A percentile compares a stretch with the other conserved stretches of the same genome.
These are phyloP conservation scores for Eudyptes chrysolophus DNA, from an alignment of 2,113 vertebrate species.

Conservation along the genomic window DNA sequence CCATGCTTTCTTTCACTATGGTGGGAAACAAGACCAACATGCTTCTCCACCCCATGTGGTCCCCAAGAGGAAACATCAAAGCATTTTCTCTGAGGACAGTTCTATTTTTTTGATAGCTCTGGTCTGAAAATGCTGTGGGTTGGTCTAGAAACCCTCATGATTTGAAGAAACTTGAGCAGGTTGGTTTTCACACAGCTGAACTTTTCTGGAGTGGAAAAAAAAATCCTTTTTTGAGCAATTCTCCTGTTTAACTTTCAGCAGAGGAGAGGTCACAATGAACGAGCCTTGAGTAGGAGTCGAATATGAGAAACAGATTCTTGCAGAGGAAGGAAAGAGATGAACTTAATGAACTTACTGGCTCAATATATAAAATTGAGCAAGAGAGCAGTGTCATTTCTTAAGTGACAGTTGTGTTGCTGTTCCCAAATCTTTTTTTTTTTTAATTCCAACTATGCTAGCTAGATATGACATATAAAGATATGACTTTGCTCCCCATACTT, in stretches of 20 bases:
- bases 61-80: neutral
- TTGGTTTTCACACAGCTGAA: neutral
- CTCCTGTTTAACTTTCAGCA: neutral
- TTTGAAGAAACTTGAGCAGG: neutral
- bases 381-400: neutral
- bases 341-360: neutral
- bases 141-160: neutral
- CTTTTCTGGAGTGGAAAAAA: neutral
- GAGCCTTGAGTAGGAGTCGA: constrained; percentile 12
- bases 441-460: neutral
- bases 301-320: neutral
- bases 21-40: neutral
- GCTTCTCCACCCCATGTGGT: neutral
- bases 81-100: neutral
- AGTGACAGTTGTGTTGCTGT: neutral
- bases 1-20: neutral
- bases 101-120: neutral
- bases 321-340: neutral
- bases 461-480: neutral
- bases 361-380: neutral
- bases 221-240: neutral
- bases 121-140: neutral
- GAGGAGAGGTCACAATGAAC: neutral
- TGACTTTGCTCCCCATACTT: neutral
- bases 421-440: neutral